Conservation (phyloP, 2,888 invertebrate genomes). For the Choreutis nemorana region DNA sequence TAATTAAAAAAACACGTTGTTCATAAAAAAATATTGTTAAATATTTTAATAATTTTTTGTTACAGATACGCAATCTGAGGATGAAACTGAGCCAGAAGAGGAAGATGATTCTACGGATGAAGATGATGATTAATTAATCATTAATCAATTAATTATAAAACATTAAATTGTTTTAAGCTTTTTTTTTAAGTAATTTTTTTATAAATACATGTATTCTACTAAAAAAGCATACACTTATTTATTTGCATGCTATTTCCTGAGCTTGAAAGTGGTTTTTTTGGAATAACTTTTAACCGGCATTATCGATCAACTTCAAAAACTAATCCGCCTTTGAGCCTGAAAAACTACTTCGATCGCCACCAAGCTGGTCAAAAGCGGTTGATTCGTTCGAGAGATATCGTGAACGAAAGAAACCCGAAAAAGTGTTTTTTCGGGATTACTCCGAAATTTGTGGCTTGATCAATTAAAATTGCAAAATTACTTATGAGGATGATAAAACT, state of each 20-base stretch:
- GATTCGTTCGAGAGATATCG: slow-evolving; percentile 8
- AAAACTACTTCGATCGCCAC: slow-evolving; percentile 6
- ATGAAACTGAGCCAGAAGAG: background rate
- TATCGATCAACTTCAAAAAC: slow-evolving; percentile 2
- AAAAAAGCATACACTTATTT: background rate
- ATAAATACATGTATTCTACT: background rate
- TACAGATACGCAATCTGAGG: slow-evolving; percentile 1
- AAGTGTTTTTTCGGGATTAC: slow-evolving; percentile 6
- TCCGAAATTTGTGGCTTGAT: slow-evolving; percentile 4
- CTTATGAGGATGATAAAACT: no score
- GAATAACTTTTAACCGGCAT: slow-evolving; percentile 2
- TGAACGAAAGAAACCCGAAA: slow-evolving; percentile 6
- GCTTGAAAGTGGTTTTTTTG: no score
- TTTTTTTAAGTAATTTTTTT: slow-evolving; percentile 1
- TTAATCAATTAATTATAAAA: no score
- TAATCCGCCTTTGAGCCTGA: slow-evolving; percentile 1
- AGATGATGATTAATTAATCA: slow-evolving; percentile 2
- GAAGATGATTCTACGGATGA: slow-evolving; percentile 2
- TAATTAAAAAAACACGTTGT: slow-evolving; percentile 8
- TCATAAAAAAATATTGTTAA: slow-evolving; percentile 9
- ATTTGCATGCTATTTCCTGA: background rate
- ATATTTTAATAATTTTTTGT: slow-evolving; percentile 1
- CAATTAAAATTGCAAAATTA: no score
- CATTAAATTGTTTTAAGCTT: background rate
- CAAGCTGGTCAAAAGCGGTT: slow-evolving; percentile 6